Base-by-base conservation (phyloP, 2,888 invertebrate genomes). In the Taphrorychus bicolor region DNA sequence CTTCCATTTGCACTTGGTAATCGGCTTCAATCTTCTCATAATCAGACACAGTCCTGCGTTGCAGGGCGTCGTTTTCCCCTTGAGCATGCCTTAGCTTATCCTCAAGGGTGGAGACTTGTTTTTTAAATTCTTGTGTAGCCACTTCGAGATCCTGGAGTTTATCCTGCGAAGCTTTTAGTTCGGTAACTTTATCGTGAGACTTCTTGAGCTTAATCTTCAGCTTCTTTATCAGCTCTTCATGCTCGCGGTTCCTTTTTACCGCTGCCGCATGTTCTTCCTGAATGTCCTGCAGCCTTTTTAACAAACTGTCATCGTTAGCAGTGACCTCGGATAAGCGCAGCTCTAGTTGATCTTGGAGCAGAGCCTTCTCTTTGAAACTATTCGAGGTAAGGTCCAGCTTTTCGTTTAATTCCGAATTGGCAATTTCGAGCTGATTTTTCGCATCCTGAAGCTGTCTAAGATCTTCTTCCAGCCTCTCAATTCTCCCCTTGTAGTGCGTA, bases 381-480 rank as follows among this genome's bases (percentile, higher is more conserved):
- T 71, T 72, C 65, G 86, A 86, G 71, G 88, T 87, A 54, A 84
- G 82, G 53, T 84, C 86, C 52, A 91, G 79, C 70, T 89, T 86
- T 18, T 82, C 85, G 69, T 87, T 88, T 66, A 92, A 82, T 63
- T 87, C 82, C 73, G 88, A 86, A 1, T 88, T 86, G 74, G 86
- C 87, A 2, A 87, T 83, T 80, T 89, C 87, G 61, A 89, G 81
- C 5, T 85, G 85, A 65, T 85, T 82, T 52, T 89, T 84, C 48
- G 87, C 84, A 73, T 88, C 86, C 76, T 89, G 88, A 79, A 89
- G 85, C 1, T 81, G 77, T 5, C 86, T 85, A 42, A 90, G 81
- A 70, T 87, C 87, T 77, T 91, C 90, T 77, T 92, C 89, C 40
- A 92, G 84, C 32, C 87, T 86, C 24, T 85, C 83, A 41, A 89